A percentile compares a stretch with the other conserved stretches of the same genome.
Evolutionary conservation across 1,140 invertebrate genomes (phyloP).

Genomic region (Dinothrombium tinctorium): DNA sequence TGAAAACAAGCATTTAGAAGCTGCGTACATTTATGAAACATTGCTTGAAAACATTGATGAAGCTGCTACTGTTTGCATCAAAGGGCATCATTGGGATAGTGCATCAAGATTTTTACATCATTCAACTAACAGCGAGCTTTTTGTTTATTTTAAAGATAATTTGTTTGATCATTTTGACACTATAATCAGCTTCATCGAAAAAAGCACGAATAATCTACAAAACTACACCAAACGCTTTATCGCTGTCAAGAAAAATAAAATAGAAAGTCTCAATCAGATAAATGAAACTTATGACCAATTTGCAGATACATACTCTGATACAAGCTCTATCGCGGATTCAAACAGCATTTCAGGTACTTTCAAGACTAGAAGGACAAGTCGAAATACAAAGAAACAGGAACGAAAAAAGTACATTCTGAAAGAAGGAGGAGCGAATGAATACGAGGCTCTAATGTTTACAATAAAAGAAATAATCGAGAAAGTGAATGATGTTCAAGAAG

Average conservation of each 20-base stretch:
- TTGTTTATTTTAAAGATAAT: conserved; percentile 33
- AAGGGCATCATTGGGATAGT: conserved; percentile 35
- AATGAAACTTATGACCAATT: conserved; percentile 5
- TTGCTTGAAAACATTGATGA: conserved; percentile 31
- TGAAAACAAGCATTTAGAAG: conserved; percentile 27
- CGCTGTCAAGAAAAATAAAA: conserved; percentile 32
- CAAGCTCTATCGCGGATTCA: conserved; percentile 2
- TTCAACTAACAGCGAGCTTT: conserved; percentile 18
- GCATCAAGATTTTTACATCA: conserved; percentile 29
- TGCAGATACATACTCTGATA: conserved; percentile 7
- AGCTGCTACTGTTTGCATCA: conserved; percentile 32
- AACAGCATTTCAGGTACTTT: background rate
- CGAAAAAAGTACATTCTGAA: conserved; percentile 60
- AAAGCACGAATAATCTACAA: conserved; percentile 29
- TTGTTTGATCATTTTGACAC: conserved; percentile 27
- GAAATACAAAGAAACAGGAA: conserved; percentile 29
- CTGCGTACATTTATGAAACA: conserved; percentile 31
- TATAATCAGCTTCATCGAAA: conserved; percentile 24
- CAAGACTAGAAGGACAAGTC: background rate
- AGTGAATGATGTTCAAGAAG: conserved; percentile 12
- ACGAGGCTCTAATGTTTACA: conserved; percentile 52
- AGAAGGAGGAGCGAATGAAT: conserved; percentile 68
- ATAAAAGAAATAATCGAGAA: conserved; percentile 27
- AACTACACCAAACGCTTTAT: conserved; percentile 33
- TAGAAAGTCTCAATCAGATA: conserved; percentile 10